A percentile compares a stretch with the other conserved stretches of the same genome.
These are phyloP conservation scores for Pangasius larnaudii DNA, from an alignment of 2,797 vertebrate genomes.

Conservation along the genomic window DNA sequence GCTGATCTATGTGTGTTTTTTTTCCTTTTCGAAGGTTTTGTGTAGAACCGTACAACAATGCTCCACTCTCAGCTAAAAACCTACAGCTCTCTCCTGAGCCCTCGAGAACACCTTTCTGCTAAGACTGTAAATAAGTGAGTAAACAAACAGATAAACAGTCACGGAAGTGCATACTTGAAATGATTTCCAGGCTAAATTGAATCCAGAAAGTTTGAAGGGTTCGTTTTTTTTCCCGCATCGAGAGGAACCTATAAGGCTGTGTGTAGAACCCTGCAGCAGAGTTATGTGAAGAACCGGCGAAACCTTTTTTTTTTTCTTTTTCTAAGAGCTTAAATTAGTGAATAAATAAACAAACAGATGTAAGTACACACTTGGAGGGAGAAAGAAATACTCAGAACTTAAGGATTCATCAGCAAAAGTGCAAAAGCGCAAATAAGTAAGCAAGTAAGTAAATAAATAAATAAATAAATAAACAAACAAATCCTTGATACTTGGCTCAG, in stretches of 20 bases:
- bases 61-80: neutral
- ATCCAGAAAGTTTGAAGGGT: neutral
- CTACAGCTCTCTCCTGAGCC: neutral
- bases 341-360: neutral
- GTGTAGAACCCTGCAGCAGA: neutral
- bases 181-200: neutral
- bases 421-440: too few species aligned
- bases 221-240: accelerated
- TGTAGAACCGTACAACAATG: neutral
- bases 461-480: neutral
- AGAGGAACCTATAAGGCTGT: neutral
- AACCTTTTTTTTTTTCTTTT: neutral
- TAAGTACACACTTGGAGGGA: neutral
- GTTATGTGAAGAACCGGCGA: neutral
- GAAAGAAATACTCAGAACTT: neutral
- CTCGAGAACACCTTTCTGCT: neutral
- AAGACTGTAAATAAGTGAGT: neutral
- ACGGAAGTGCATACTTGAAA: neutral
- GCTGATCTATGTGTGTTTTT: neutral
- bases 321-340: neutral
- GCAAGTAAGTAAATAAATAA: neutral
- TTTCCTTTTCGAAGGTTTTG: neutral
- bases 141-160: neutral
- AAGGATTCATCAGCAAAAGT: neutral
- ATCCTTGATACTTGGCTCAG: neutral